Evolutionary conservation across 2,888 invertebrate species (phyloP).

Genomic region (Apotomis betuletana): DNA sequence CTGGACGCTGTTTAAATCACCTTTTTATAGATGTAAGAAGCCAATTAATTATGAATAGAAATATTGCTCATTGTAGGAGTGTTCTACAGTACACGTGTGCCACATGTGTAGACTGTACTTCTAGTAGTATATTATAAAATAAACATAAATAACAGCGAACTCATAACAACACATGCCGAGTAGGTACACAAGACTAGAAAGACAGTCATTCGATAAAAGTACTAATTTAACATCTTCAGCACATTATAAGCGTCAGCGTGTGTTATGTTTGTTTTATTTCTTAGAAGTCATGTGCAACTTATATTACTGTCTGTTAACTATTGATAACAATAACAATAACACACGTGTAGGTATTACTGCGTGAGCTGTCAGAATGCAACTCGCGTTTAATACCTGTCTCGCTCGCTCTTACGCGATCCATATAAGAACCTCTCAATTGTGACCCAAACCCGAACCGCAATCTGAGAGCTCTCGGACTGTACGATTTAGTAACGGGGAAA

Average conservation of each 20-base stretch:
- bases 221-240: not conserved
- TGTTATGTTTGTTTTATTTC: not conserved
- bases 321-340: not conserved
- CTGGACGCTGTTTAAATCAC: too few species aligned
- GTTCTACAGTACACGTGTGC: not conserved
- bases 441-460: too few species aligned
- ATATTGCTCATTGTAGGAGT: too few species aligned
- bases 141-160: slow-evolving; percentile 8
- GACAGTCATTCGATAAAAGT: not conserved
- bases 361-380: too few species aligned
- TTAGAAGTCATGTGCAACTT: not conserved
- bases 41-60: too few species aligned
- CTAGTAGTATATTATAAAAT: not conserved
- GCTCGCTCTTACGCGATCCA: too few species aligned
- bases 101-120: not conserved
- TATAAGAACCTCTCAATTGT: too few species aligned
- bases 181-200: not conserved
- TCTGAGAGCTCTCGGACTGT: too few species aligned
- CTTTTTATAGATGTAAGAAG: too few species aligned
- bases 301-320: not conserved
- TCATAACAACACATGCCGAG: not conserved
- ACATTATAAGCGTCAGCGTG: not conserved
- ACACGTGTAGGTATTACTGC: not conserved
- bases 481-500: too few species aligned
- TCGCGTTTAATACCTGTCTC: too few species aligned